A percentile compares a stretch with the other conserved stretches of the same genome.
Evolutionary conservation across 2,888 invertebrate genomes (phyloP).

Genomic region (Belgica antarctica): DNA sequence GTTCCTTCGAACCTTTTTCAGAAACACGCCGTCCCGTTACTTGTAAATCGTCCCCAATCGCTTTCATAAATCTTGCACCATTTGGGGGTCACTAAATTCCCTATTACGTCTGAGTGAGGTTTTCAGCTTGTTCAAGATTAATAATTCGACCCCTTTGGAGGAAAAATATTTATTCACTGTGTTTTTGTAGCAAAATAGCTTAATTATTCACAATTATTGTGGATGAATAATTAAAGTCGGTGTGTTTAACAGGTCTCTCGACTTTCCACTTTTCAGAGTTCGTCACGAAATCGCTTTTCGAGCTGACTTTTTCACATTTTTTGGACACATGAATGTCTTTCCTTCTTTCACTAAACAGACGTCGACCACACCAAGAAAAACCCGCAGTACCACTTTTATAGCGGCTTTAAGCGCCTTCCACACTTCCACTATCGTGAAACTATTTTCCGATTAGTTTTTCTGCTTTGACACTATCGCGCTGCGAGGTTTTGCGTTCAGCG

Average conservation of each 20-base stretch:
- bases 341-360: not conserved
- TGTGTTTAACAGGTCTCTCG: not conserved
- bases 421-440: not conserved
- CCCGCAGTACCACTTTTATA: not conserved
- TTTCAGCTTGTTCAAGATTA: too few relatives aligned
- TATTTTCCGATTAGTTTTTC: too few relatives aligned
- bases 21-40: too few relatives aligned
- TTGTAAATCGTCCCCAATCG: too few relatives aligned
- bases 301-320: not conserved
- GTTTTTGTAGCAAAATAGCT: not conserved
- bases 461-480: not conserved
- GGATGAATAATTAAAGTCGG: conserved; percentile 27
- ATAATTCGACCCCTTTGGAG: too few relatives aligned
- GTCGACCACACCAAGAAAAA: not conserved
- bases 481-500: too few relatives aligned
- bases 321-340: not conserved
- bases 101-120: too few relatives aligned
- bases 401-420: not conserved
- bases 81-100: too few relatives aligned
- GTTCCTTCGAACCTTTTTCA: too few relatives aligned
- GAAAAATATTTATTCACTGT: too few relatives aligned
- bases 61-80: too few relatives aligned
- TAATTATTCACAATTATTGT: conserved; percentile 36
- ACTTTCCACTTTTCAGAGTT: not conserved
- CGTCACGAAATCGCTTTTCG: not conserved